phyloP scores from a whole-genome alignment of 2,113 vertebrate genomes.

The Pungitius pungitius region DNA sequence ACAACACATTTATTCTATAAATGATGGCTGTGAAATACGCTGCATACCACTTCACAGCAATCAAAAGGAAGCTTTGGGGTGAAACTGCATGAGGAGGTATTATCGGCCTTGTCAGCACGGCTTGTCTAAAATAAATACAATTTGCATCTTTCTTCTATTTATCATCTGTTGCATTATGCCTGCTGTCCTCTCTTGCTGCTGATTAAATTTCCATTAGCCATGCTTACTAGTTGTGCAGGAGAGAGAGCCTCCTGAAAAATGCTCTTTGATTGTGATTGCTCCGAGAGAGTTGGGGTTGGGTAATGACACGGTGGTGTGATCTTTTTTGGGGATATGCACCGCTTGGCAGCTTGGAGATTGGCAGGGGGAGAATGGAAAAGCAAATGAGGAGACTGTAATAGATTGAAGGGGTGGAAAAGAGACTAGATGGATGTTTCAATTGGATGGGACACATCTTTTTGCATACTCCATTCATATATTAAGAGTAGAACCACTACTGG shows the following conservation, averaged over 20 bases:
- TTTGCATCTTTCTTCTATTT: slow-evolving; percentile 79
- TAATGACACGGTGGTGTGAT: slow-evolving; percentile 70
- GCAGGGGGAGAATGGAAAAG: slow-evolving; percentile 61
- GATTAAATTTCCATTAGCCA: slow-evolving; percentile 84
- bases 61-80: slow-evolving; percentile 61
- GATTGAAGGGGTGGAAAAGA: slow-evolving; percentile 49
- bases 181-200: slow-evolving; percentile 78
- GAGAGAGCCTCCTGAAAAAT: slow-evolving; percentile 70
- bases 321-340: slow-evolving; percentile 21
- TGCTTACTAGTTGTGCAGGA: slow-evolving; percentile 67
- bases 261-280: slow-evolving; percentile 73
- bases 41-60: slow-evolving; percentile 39
- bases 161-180: slow-evolving; percentile 78
- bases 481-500: slow-evolving; percentile 40
- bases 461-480: slow-evolving; percentile 41
- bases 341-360: too few species aligned
- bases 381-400: slow-evolving; percentile 35
- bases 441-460: slow-evolving; percentile 53
- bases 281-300: slow-evolving; percentile 61
- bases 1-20: slow-evolving; percentile 64
- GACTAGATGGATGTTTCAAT: slow-evolving; percentile 38
- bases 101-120: slow-evolving; percentile 65
- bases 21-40: slow-evolving; percentile 63
- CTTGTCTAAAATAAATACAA: slow-evolving; percentile 75
- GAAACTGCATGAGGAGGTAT: slow-evolving; percentile 60